Evolutionary conservation across 2,113 vertebrate genomes (phyloP), one percentile per base, ranked within the genome.

Genomic region (Tricholaema leucomelas): DNA sequence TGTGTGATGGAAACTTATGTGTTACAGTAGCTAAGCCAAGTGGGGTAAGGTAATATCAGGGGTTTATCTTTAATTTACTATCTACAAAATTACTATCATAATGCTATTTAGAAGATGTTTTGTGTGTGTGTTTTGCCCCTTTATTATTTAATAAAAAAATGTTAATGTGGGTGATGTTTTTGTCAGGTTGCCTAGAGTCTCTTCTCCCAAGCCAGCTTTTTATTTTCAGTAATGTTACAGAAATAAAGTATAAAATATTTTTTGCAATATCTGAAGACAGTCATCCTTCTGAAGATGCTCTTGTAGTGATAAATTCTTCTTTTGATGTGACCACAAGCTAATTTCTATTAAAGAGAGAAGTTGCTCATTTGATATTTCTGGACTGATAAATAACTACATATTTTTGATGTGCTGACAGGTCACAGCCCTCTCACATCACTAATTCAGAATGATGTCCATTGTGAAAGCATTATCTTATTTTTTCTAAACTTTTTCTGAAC

Each of bases 71-170:
- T 87, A 81, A 38, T 74, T 87, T 88, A 33, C 31, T 10, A 33
- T 40, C 79, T 80, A 60, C n/a, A 87, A 81, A 61, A 83, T 60
- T 91, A 48, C 80, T 92, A 78, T 28, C 31, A 14, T 79, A 66
- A 90, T 69, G 40, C 61, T 91, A 79, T 61, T 89, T 91, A 44
- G 85, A 76, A 91, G 86, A 71, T 87, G 78, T 59, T 66, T 61
- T 82, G 21, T 2, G 30, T 87, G 65, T 89, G 50, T 91, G 74
- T 74, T 28, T 64, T 94, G 89, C 88, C 69, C 72, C 30, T 75
- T 81, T 78, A 81, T 92, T 40, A n/a, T 77, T 92, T 90, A 97
- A 96, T 96, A 96, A 97, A 96, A 93, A n/a, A 76, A 65, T 0
- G 4, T 76, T 94, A 87, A 91, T 3, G 70, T 79, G 92, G 89